Percentiles rank a stretch among this genome's conserved stretches.
Evolutionary conservation across 2,797 vertebrate species (phyloP).

Genomic region (Prunella strophiata): DNA sequence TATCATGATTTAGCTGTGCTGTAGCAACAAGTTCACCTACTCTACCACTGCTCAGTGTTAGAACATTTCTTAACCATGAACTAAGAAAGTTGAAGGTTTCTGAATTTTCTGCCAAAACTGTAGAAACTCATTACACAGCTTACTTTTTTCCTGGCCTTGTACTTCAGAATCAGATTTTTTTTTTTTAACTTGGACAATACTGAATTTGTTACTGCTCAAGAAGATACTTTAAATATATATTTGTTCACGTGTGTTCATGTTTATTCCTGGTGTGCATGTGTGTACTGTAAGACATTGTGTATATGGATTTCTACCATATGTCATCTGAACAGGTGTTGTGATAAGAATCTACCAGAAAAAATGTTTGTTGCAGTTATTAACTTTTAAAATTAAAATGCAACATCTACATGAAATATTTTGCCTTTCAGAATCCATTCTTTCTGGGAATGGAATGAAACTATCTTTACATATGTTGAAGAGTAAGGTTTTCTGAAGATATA

Average conservation of each 20-base stretch:
- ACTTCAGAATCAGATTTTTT: not conserved
- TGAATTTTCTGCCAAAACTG: not conserved
- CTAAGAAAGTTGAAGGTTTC: not conserved
- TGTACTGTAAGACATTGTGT: not conserved
- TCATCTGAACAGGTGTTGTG: not conserved
- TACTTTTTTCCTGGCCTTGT: not conserved
- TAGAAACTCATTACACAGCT: not conserved
- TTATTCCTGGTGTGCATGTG: accelerated
- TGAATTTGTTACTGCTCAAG: not conserved
- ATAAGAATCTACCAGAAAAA: not conserved
- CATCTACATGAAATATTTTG: not conserved
- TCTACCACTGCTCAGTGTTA: accelerated
- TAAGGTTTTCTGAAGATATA: not conserved
- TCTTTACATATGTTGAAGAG: not conserved
- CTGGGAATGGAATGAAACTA: not conserved
- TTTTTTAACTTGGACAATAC: not conserved
- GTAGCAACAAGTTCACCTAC: not conserved
- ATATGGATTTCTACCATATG: not conserved
- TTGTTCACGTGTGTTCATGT: accelerated
- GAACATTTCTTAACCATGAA: not conserved
- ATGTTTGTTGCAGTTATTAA: not conserved
- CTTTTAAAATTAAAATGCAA: not conserved
- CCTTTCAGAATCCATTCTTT: not conserved
- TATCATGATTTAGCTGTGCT: not conserved
- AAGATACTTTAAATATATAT: not conserved